A percentile compares a stretch with the other conserved stretches of the same genome.
Evolutionary conservation across 2,113 vertebrate genomes (phyloP).

Genomic region (Columbina picui): DNA sequence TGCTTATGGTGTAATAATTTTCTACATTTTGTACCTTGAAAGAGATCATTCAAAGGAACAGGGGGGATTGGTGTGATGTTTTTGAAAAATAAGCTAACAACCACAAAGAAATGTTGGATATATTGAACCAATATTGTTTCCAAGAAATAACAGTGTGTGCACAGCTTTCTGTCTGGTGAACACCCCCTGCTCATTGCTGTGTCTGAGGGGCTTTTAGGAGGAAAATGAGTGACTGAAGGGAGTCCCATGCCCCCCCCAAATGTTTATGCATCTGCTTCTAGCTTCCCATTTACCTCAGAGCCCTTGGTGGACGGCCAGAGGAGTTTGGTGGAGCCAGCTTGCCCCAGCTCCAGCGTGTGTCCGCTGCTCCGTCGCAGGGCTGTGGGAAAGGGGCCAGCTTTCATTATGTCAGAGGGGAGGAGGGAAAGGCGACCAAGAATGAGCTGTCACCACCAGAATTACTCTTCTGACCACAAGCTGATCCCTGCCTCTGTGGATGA

Average conservation of each 20-base stretch:
- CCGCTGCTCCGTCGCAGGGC: not conserved
- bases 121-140: not conserved
- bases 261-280: fast-evolving
- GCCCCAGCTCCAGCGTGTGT: not conserved
- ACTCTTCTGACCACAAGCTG: constrained; percentile 23
- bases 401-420: not conserved
- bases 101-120: not conserved
- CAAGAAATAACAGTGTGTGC: not conserved
- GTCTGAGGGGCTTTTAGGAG: not conserved
- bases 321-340: not conserved
- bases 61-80: not conserved
- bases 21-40: not conserved
- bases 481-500: constrained; percentile 6
- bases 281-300: not conserved
- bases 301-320: fast-evolving
- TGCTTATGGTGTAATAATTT: not conserved
- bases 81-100: not conserved
- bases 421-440: not conserved
- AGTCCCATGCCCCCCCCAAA: not conserved
- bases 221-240: not conserved
- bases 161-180: not conserved
- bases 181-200: fast-evolving
- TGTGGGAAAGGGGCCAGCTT: not conserved
- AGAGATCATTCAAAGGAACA: not conserved
- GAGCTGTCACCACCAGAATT: not conserved